Base-by-base conservation (phyloP, 2,797 vertebrate genomes). In the Sebastes matsubarae region DNA sequence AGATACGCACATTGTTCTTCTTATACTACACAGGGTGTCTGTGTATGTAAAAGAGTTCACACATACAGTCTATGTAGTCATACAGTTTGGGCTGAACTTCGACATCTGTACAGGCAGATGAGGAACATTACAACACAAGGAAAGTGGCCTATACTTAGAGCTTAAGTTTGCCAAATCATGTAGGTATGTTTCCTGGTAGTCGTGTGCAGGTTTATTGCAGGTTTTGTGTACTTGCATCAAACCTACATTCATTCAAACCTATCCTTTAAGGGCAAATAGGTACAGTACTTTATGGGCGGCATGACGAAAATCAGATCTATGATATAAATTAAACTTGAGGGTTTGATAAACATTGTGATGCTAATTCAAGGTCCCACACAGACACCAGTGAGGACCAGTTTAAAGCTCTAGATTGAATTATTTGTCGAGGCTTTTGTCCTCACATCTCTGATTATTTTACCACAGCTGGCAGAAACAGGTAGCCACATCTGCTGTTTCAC, bases 401-500 rank as follows among this genome's bases (percentile, higher is more conserved):
- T 55, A 22, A 77, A 77, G 72, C 42, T 72, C 57, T 64, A 66
- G 61, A 79, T 66, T 86, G 36, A 22, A 46, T 42, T 57, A 24
- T 79, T 36, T 61, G 34, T 66, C 27, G 1, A 52, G 52, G 72
- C 60, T 78, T 79, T 77, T 73, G 71, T 76, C 75, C 38, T 76
- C 84, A 68, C 14, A 67, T 29, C 64, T 80, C 30, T 75, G 79
- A 85, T 86, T 81, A 75, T 81, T 86, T 80, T 60, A 75, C 61
- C 72, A 77, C 80, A 87, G 77, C 82, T 84, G 87, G 88, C 68
- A 79, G 80, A 72, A 87, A 86, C 79, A 85, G 80, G 87, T 68
- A 24, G 76, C 66, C 75, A 81, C 91, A 92, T 84, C 91, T 90
- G 92, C 77, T 82, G 70, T 66, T 79, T 75, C 83, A 22, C 42